phyloP scores from a whole-genome alignment of 2,888 invertebrate species.

The Unio delphinus region DNA sequence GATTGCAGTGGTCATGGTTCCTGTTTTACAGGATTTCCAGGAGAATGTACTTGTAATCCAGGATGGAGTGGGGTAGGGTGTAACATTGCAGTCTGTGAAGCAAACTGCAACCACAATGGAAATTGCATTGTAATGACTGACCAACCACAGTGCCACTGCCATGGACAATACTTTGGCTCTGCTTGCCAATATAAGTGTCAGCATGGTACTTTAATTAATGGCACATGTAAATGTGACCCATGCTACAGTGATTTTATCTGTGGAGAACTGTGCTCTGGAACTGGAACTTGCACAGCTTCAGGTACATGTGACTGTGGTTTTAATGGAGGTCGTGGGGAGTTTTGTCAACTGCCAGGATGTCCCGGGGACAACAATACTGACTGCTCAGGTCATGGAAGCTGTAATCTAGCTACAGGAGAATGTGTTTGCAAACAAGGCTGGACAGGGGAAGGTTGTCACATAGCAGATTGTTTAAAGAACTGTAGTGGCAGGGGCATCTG shows the following conservation, averaged over 20 bases:
- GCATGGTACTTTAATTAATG: conserved; percentile 33
- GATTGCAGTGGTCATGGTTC: conserved; percentile 49
- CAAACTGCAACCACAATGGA: conserved; percentile 37
- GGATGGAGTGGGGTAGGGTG: conserved; percentile 51
- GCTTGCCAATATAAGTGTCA: conserved; percentile 46
- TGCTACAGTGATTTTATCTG: conserved; percentile 38
- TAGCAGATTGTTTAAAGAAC: conserved; percentile 44
- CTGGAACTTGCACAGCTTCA: conserved; percentile 26
- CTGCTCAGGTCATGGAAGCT: conserved; percentile 47
- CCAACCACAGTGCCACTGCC: conserved; percentile 44
- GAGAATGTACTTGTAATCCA: conserved; percentile 41
- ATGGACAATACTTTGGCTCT: conserved; percentile 42
- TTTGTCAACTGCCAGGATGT: conserved; percentile 40
- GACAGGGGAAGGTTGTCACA: conserved; percentile 47
- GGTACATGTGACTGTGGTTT: conserved; percentile 43
- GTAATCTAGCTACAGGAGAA: conserved; percentile 39
- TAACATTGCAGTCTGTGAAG: conserved; percentile 44
- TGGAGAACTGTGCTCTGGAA: conserved; percentile 29
- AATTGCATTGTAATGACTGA: conserved; percentile 20
- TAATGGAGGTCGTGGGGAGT: conserved; percentile 31
- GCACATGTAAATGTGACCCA: conserved; percentile 23
- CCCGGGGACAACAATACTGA: conserved; percentile 33
- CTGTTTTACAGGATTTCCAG: conserved; percentile 36
- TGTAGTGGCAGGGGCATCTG: conserved; percentile 47
- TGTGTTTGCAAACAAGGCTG: conserved; percentile 53